These are phyloP conservation scores for Chrysocyon brachyurus DNA, from an alignment of 2,797 vertebrate species.

Conservation along the genomic window DNA sequence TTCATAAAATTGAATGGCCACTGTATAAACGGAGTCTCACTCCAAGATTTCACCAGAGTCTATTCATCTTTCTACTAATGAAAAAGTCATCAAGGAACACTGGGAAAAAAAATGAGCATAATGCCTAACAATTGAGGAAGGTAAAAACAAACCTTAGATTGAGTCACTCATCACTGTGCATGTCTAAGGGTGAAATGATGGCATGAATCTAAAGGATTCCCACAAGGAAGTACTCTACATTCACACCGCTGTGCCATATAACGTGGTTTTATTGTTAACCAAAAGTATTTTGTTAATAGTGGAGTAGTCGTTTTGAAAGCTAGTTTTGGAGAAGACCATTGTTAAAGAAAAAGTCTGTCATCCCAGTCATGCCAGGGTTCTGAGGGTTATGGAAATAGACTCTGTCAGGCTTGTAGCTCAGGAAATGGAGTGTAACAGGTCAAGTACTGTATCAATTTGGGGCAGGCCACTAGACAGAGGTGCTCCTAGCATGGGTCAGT, in stretches of 20 bases:
- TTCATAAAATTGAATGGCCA: not conserved
- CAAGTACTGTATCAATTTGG: slow-evolving; percentile 78
- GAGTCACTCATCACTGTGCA: not conserved
- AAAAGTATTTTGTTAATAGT: slow-evolving; percentile 35
- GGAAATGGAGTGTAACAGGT: slow-evolving; percentile 82
- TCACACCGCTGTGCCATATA: not conserved
- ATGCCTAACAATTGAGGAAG: not conserved
- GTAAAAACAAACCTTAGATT: not conserved
- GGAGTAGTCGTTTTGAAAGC: not conserved
- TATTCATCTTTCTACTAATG: not conserved
- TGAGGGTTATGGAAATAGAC: slow-evolving; percentile 73
- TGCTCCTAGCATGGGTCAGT: slow-evolving; percentile 75
- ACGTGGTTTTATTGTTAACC: not conserved
- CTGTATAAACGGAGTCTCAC: not conserved
- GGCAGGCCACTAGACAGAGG: slow-evolving; percentile 73
- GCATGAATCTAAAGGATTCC: not conserved
- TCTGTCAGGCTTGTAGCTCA: slow-evolving; percentile 47
- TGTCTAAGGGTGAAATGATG: not conserved
- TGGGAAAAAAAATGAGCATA: not conserved
- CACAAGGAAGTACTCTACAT: not conserved
- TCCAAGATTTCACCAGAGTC: not conserved
- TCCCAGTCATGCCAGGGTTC: not conserved
- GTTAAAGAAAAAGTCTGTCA: slow-evolving; percentile 23
- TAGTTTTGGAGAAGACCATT: slow-evolving; percentile 28
- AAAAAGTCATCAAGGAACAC: not conserved